These are phyloP conservation scores for Sinonovacula constricta DNA, from an alignment of 1,140 invertebrate genomes.

Conservation along the genomic window DNA sequence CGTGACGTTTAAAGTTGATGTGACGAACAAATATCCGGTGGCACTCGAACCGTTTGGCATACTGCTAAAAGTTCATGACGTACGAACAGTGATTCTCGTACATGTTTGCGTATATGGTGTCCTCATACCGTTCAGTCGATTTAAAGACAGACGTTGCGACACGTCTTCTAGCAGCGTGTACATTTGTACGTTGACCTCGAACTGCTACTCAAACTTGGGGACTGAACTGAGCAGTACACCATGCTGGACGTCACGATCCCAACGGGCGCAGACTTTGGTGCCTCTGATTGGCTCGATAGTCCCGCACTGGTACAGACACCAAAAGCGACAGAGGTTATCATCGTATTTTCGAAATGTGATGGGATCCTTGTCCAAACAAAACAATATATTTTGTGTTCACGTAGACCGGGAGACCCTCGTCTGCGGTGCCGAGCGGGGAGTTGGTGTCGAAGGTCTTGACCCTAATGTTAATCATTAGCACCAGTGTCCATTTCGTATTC, in stretches of 20 bases:
- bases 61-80: constrained; percentile 10
- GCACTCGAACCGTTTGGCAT: constrained; percentile 23
- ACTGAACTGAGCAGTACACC: background rate
- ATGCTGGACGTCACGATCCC: no score
- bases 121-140: background rate
- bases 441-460: no score
- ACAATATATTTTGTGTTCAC: background rate
- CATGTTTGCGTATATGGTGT: constrained; percentile 21
- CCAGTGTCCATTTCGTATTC: constrained; percentile 26
- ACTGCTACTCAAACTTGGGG: constrained; percentile 8
- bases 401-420: constrained; percentile 10
- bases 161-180: constrained; percentile 5
- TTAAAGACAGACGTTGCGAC: background rate
- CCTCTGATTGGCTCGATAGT: background rate
- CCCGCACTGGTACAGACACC: background rate
- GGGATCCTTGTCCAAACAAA: background rate
- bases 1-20: background rate
- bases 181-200: constrained; percentile 14
- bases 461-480: constrained; percentile 24
- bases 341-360: constrained; percentile 10
- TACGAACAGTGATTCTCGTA: constrained; percentile 28
- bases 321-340: constrained; percentile 40
- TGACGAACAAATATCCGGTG: constrained; percentile 6
- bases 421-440: constrained; percentile 3
- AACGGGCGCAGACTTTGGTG: background rate